A percentile compares a stretch with the other conserved stretches of the same genome.
Conservation (phyloP, 1,140 invertebrate species). For the Ridgeia piscesae region DNA sequence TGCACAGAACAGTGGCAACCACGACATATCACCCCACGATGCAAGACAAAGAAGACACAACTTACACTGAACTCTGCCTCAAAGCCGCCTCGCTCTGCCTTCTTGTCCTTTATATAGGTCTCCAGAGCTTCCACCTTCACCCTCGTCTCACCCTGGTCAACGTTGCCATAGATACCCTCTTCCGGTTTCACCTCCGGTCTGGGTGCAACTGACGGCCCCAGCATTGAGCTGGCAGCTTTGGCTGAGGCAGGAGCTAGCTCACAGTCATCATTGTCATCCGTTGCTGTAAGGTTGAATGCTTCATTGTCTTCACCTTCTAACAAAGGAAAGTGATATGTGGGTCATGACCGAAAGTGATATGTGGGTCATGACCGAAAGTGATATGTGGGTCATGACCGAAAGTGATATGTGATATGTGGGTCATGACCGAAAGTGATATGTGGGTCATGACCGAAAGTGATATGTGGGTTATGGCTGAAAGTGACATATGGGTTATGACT, state of each 20-base stretch:
- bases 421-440: neutral
- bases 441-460: neutral
- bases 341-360: neutral
- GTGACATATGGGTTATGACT: neutral
- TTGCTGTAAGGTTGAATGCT: neutral
- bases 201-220: neutral
- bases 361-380: neutral
- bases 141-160: neutral
- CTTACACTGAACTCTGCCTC: neutral
- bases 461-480: neutral
- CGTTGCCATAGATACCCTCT: neutral
- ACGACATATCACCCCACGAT: neutral
- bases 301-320: neutral
- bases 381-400: neutral
- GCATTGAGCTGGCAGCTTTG: slow-evolving; percentile 25
- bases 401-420: neutral
- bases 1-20: neutral
- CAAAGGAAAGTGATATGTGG: neutral
- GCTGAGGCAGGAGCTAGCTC: slow-evolving; percentile 20
- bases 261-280: neutral
- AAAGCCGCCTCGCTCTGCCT: neutral
- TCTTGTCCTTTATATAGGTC: neutral
- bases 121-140: neutral
- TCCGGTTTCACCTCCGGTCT: neutral
- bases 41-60: neutral